Percentiles rank a stretch among this genome's conserved stretches.
Evolutionary conservation across 2,113 vertebrate species (phyloP).

Genomic region (Suncus etruscus): DNA sequence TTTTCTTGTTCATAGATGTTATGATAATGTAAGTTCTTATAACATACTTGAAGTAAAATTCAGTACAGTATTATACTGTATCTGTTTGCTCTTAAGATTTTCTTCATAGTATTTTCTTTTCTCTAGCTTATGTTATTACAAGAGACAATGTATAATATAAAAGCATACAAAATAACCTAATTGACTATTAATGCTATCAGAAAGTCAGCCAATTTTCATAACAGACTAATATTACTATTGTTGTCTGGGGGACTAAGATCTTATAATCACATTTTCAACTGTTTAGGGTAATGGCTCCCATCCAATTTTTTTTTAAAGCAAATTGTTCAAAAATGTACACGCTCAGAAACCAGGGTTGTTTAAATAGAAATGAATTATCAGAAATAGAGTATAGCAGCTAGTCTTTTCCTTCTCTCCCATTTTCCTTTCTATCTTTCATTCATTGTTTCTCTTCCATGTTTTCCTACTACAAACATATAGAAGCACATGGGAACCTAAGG

Average conservation of each 20-base stretch:
- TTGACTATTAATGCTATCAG: not conserved
- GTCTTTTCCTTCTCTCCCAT: not conserved
- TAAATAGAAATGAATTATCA: constrained; percentile 11
- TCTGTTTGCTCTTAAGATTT: not conserved
- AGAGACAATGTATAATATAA: not conserved
- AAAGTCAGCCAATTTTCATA: not conserved
- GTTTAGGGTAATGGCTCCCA: not conserved
- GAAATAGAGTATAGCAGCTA: not conserved
- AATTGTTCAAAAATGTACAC: not conserved
- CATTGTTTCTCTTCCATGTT: not conserved
- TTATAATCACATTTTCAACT: not conserved
- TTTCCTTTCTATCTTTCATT: not conserved
- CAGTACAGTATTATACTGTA: not conserved
- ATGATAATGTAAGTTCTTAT: not conserved
- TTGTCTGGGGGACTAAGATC: not conserved
- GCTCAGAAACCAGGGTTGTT: not conserved
- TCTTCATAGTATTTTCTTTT: not conserved
- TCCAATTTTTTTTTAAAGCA: not conserved
- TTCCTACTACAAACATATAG: not conserved
- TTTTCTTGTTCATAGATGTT: not conserved
- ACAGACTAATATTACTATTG: not conserved
- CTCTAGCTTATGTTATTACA: not conserved
- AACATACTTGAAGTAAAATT: not conserved
- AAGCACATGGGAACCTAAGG: not conserved
- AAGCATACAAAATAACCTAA: not conserved